A percentile compares a stretch with the other conserved stretches of the same genome.
Evolutionary conservation across 2,797 vertebrate genomes (phyloP).

Genomic region (Acanthurus leucopareius): DNA sequence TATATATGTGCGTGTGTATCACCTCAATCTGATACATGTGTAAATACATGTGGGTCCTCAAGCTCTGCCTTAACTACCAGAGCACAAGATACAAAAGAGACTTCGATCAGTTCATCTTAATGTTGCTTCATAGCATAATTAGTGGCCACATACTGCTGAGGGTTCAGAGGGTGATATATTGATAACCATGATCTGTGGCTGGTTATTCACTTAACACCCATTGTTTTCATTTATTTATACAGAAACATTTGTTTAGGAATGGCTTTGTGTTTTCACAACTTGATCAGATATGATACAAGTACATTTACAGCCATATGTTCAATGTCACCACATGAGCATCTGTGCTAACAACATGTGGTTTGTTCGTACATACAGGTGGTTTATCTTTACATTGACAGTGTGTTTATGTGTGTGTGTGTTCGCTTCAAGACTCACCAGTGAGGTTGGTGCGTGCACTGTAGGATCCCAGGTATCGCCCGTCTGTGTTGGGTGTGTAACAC

Average conservation of each 20-base stretch:
- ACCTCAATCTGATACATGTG: too few species aligned
- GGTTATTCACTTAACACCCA: neutral
- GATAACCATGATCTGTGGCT: neutral
- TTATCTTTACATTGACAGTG: neutral
- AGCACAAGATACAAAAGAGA: neutral
- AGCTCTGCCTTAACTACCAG: neutral
- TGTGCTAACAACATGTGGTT: neutral
- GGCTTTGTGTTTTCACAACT: neutral
- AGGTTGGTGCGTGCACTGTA: constrained; percentile 91
- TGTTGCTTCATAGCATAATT: neutral
- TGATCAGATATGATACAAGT: neutral
- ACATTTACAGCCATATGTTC: neutral
- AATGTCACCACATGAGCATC: neutral
- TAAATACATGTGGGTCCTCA: neutral
- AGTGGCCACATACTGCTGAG: neutral
- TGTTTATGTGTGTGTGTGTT: neutral
- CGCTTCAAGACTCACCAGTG: constrained; percentile 84
- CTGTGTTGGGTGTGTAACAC: constrained; percentile 93
- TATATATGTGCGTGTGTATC: too few species aligned
- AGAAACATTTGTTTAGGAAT: neutral
- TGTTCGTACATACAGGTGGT: neutral
- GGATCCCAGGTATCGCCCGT: constrained; percentile 86
- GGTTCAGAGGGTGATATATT: neutral
- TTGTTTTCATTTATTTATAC: neutral
- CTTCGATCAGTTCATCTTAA: neutral